These are phyloP conservation scores for Lasioglossum morio DNA, from an alignment of 2,888 invertebrate genomes.

Conservation along the genomic window DNA sequence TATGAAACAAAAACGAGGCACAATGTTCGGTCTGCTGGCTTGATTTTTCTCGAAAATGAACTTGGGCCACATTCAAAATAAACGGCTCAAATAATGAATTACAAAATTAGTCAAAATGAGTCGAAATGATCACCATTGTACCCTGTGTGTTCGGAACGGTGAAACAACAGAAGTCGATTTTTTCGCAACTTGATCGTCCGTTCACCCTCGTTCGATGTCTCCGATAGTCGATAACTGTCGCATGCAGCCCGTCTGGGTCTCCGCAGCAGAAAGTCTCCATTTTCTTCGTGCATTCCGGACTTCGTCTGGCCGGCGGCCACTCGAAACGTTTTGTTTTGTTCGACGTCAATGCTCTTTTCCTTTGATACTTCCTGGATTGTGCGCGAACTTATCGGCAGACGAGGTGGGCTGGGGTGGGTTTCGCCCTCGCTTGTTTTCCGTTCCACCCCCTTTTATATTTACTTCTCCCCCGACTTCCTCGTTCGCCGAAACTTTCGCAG, in stretches of 20 bases:
- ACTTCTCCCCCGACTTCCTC: neutral
- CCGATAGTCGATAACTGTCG: neutral
- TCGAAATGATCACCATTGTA: too few species aligned
- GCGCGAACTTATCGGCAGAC: slow-evolving; percentile 1
- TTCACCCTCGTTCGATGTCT: neutral
- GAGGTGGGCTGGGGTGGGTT: neutral
- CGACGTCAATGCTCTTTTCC: slow-evolving; percentile 3
- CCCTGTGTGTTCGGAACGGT: neutral
- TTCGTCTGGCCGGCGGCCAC: slow-evolving; percentile 7
- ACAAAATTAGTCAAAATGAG: too few species aligned
- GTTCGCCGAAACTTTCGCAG: slow-evolving; percentile 1
- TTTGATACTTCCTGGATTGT: neutral
- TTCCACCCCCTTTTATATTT: slow-evolving; percentile 8
- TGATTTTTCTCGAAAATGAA: too few species aligned
- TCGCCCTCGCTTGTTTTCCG: neutral
- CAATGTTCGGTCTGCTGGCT: too few species aligned
- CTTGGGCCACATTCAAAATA: too few species aligned
- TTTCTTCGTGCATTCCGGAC: slow-evolving; percentile 2
- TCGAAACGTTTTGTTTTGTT: slow-evolving; percentile 15
- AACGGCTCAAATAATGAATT: too few species aligned
- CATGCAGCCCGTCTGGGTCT: neutral
- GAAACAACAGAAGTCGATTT: neutral
- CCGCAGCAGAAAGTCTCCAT: neutral
- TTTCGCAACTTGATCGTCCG: neutral
- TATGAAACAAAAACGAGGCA: too few species aligned